phyloP scores from a whole-genome alignment of 1,140 invertebrate genomes.

The Drosophila truncata region DNA sequence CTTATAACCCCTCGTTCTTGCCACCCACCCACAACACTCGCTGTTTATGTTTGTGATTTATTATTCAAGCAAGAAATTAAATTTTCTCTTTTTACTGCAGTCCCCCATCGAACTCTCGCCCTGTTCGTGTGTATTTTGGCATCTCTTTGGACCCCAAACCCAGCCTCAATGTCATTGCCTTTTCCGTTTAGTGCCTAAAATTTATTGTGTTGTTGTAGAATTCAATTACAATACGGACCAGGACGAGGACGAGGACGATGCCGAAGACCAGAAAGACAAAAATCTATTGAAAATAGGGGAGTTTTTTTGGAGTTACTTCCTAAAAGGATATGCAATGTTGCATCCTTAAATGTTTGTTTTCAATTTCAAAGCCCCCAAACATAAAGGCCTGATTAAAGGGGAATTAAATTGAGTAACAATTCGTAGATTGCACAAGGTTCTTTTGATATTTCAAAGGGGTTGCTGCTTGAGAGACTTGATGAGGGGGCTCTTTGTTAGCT shows the following conservation, averaged over 20 bases:
- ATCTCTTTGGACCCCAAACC: constrained; percentile 30
- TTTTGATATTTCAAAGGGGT: not conserved
- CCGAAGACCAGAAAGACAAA: constrained; percentile 21
- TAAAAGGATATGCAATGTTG: constrained; percentile 64
- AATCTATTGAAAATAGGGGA: constrained; percentile 25
- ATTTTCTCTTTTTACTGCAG: constrained; percentile 79
- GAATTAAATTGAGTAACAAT: constrained; percentile 1
- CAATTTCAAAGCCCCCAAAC: constrained; percentile 1
- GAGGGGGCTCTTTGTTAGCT: too few relatives aligned
- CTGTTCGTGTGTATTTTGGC: constrained; percentile 44
- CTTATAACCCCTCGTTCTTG: constrained; percentile 4
- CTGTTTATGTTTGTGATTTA: constrained; percentile 84
- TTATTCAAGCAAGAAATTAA: constrained; percentile 84
- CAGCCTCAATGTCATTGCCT: not conserved
- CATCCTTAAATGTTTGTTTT: constrained; percentile 60
- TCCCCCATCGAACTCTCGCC: constrained; percentile 11
- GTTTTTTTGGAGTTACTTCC: not conserved
- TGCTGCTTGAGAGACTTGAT: too few relatives aligned
- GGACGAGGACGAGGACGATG: not conserved
- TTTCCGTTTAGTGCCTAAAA: constrained; percentile 70
- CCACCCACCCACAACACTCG: constrained; percentile 17
- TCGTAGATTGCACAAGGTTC: not conserved
- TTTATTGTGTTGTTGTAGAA: constrained; percentile 81
- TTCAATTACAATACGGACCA: constrained; percentile 58
- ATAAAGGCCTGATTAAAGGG: constrained; percentile 24